Percentiles rank a stretch among this genome's conserved stretches.
Conservation (phyloP, 92 coral and sea anemone species). For the Palythoa grandiflora region DNA sequence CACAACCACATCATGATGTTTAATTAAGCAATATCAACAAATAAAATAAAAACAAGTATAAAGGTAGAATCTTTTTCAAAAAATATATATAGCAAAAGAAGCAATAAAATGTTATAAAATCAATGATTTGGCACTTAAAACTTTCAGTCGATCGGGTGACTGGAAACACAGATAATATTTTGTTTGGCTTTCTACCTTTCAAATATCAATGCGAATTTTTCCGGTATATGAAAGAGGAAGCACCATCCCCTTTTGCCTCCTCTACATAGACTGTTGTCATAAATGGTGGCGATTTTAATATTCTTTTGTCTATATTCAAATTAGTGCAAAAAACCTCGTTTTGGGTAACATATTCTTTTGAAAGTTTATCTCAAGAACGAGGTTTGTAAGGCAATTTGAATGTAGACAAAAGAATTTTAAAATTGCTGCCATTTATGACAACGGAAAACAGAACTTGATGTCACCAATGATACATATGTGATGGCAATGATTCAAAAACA, state of each 20-base stretch:
- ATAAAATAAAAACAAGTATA: conserved; percentile 2
- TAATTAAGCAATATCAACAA: conserved; percentile 9
- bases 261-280: too few species aligned
- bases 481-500: conserved; percentile 1
- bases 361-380: too few species aligned
- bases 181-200: conserved; percentile 10
- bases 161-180: conserved; percentile 10
- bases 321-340: too few species aligned
- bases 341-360: too few species aligned
- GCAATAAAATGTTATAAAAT: conserved; percentile 8
- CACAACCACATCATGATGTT: conserved; percentile 10
- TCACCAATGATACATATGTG: conserved; percentile 10
- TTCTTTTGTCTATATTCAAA: too few species aligned
- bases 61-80: not conserved
- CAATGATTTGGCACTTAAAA: conserved; percentile 8
- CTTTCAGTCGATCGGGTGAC: conserved; percentile 12
- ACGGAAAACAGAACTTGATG: too few species aligned
- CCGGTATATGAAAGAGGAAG: too few species aligned
- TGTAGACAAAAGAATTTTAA: too few species aligned
- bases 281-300: too few species aligned
- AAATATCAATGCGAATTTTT: not conserved
- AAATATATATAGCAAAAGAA: not conserved
- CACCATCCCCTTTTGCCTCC: too few species aligned
- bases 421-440: too few species aligned
- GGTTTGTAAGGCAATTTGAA: too few species aligned